Evolutionary conservation across 2,888 invertebrate genomes (phyloP), one percentile per base, ranked within the genome.

Genomic region (Pammene aurita): DNA sequence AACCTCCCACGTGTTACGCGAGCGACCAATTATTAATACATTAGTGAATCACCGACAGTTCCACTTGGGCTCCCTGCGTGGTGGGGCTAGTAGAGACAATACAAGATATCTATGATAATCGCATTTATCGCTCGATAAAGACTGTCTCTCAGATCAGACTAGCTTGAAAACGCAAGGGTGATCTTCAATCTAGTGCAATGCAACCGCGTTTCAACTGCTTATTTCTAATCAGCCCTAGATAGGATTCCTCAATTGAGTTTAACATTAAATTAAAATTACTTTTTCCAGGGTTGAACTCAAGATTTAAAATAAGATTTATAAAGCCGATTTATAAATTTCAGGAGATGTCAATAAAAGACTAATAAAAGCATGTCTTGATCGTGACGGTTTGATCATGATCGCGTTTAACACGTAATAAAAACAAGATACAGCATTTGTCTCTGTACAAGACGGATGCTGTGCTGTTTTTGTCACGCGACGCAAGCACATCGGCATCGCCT

Each of bases 21-120:
- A 63, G 46, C 48, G 62, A 60, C 55, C 44, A 56, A 71, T 70
- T 55, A 71, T 60, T 38, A 70, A 67, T 55, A 63, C 57, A 72
- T 72, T 58, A 71, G 69, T 71, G 71, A 54, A 26, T 65, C 42
- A 60, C 10, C 48, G 16, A 46, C 46, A 6, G 38, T 7, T 57
- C 13, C 57, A 57, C 18, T 26, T n/a, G 26, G 6, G n/a, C 44
- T 58, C 44, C 58, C n/a, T 7, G n/a, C 38, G 5, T 38, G 38
- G 14, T 46, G n/a, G n/a, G n/a, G n/a, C n/a, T n/a, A n/a, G n/a
- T n/a, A 46, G 5, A 7, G 54, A 41, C 11, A 5, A 10, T 58
- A 10, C 11, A 5, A 10, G 44, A 10, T 18, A 41, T 9, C 16
- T 41, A 18, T 34, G 52, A 26, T 52, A 5, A 2, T n/a, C 10